phyloP scores from a whole-genome alignment of 2,113 vertebrate species.

The Lagenorhynchus albirostris region DNA sequence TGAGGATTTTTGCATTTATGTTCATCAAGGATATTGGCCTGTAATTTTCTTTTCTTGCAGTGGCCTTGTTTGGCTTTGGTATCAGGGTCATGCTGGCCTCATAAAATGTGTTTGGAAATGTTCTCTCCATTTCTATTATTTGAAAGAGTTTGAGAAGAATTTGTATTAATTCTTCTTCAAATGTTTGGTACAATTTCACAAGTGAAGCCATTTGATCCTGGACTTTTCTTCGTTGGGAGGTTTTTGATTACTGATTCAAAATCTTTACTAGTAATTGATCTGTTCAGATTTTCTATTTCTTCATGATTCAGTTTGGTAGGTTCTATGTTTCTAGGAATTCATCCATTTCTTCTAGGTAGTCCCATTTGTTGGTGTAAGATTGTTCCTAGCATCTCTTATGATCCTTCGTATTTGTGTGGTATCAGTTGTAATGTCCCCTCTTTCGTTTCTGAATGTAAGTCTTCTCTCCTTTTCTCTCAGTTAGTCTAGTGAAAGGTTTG shows the following conservation, averaged over 20 bases:
- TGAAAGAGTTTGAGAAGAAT: neutral
- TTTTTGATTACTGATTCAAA: neutral
- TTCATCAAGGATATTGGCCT: neutral
- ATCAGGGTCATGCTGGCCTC: neutral
- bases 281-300: neutral
- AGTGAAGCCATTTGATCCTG: neutral
- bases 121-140: neutral
- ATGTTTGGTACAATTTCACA: neutral
- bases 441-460: neutral
- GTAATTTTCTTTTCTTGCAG: neutral
- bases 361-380: neutral
- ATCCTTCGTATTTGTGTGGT: neutral
- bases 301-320: neutral
- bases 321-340: neutral
- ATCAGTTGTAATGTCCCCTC: neutral
- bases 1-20: neutral
- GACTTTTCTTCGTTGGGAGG: neutral
- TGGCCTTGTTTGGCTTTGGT: neutral
- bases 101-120: neutral
- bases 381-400: neutral
- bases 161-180: neutral
- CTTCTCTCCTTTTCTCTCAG: neutral
- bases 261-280: neutral
- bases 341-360: neutral
- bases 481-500: neutral